Conservation (phyloP, 1,140 invertebrate genomes). For the Drosophila tani region DNA sequence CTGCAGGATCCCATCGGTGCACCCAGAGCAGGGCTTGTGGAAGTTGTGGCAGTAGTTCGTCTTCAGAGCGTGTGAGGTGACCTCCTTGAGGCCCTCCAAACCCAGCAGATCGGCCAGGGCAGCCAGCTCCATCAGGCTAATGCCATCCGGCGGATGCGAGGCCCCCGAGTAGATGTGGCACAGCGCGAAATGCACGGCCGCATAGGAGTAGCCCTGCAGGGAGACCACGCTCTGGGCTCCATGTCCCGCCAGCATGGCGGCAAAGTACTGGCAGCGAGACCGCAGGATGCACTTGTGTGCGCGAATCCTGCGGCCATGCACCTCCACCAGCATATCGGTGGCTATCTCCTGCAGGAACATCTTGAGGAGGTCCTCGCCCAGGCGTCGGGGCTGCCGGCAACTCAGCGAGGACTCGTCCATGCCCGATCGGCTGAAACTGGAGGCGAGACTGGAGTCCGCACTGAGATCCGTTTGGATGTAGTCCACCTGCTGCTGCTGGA, state of each 20-base stretch:
- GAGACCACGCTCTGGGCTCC: slow-evolving; percentile 93
- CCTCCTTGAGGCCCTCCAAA: slow-evolving; percentile 95
- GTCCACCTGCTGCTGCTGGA: slow-evolving; percentile 66
- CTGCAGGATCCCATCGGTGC: slow-evolving; percentile 92
- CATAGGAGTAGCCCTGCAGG: slow-evolving; percentile 93
- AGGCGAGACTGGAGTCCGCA: slow-evolving; percentile 81
- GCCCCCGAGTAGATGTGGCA: slow-evolving; percentile 97
- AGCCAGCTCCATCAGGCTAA: slow-evolving; percentile 94
- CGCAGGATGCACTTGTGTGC: slow-evolving; percentile 96
- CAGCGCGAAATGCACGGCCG: slow-evolving; percentile 94
- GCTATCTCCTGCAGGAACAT: slow-evolving; percentile 96
- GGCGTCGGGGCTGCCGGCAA: slow-evolving; percentile 85
- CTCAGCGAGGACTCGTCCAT: slow-evolving; percentile 85
- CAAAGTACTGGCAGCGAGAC: slow-evolving; percentile 96
- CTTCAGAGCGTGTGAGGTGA: slow-evolving; percentile 94
- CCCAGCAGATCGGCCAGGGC: slow-evolving; percentile 94
- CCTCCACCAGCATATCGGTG: slow-evolving; percentile 93
- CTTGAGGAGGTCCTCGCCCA: slow-evolving; percentile 93
- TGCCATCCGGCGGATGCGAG: slow-evolving; percentile 92
- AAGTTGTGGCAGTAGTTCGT: slow-evolving; percentile 94
- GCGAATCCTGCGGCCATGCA: slow-evolving; percentile 91
- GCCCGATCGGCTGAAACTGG: slow-evolving; percentile 82
- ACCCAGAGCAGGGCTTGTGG: slow-evolving; percentile 90
- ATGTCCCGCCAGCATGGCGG: slow-evolving; percentile 93
- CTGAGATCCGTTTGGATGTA: slow-evolving; percentile 82